Conservation (phyloP, 30 jellyfish, hydroid and myxozoan genomes). For the Turritopsis rubra region DNA sequence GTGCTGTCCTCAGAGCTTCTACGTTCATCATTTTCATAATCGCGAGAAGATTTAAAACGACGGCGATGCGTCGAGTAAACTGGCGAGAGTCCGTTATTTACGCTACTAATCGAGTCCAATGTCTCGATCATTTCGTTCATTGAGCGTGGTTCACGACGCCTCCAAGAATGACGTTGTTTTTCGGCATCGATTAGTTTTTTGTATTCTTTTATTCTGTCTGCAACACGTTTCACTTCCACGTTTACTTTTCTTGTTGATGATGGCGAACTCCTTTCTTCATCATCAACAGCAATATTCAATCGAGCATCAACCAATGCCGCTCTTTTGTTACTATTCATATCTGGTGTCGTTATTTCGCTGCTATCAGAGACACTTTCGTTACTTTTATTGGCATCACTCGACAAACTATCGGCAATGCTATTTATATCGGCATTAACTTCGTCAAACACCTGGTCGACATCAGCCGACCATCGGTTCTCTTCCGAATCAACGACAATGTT, state of each 20-base stretch:
- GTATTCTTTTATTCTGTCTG: slow-evolving; percentile 36
- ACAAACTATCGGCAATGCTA: slow-evolving; percentile 22
- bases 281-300: slow-evolving; percentile 12
- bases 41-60: slow-evolving; percentile 21
- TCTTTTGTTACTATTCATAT: slow-evolving; percentile 6
- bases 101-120: slow-evolving; percentile 19
- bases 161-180: slow-evolving; percentile 22
- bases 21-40: slow-evolving; percentile 3
- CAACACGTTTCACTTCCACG: slow-evolving; percentile 39
- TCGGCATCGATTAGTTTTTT: slow-evolving; percentile 39
- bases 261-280: slow-evolving; percentile 24
- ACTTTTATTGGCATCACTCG: slow-evolving; percentile 13
- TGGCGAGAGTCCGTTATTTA: slow-evolving; percentile 2
- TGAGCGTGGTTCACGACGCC: slow-evolving; percentile 29
- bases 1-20: slow-evolving; percentile 1
- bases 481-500: background rate
- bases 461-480: slow-evolving; percentile 34
- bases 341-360: slow-evolving; percentile 8
- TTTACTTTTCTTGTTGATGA: slow-evolving; percentile 11
- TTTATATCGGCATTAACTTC: slow-evolving; percentile 32
- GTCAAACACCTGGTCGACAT: slow-evolving; percentile 38
- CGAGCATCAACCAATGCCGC: slow-evolving; percentile 39
- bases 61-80: slow-evolving; percentile 25
- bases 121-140: slow-evolving; percentile 42
- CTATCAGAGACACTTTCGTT: background rate